Evolutionary conservation across 1,140 invertebrate species (phyloP).

Genomic region (Solenopsis fugax): DNA sequence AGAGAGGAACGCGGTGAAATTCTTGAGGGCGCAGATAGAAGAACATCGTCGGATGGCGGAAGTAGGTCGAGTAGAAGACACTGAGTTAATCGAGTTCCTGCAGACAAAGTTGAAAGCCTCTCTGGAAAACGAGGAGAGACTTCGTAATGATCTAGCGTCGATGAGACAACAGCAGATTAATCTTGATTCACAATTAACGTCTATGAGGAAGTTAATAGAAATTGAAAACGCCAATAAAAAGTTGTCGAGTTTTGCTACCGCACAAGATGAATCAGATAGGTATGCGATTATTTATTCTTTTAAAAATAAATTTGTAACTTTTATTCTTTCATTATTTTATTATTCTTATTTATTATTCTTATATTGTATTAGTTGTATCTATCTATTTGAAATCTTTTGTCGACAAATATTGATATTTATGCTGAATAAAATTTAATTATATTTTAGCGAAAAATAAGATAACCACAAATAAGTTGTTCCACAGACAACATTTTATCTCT

Average conservation of each 20-base stretch:
- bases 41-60: conserved; percentile 77
- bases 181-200: conserved; percentile 77
- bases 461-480: background rate
- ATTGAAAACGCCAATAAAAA: conserved; percentile 63
- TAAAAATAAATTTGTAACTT: background rate
- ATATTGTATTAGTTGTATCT: background rate
- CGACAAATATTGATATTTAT: background rate
- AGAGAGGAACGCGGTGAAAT: conserved; percentile 78
- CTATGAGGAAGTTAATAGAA: conserved; percentile 73
- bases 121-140: conserved; percentile 75
- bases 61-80: conserved; percentile 79
- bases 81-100: conserved; percentile 81
- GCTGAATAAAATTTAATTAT: background rate
- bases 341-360: conserved; percentile 17
- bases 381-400: background rate
- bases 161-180: conserved; percentile 77
- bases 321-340: no score
- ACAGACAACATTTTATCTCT: background rate
- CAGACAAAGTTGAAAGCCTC: conserved; percentile 77
- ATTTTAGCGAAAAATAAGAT: background rate
- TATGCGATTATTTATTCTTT: conserved; percentile 56
- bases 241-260: conserved; percentile 31
- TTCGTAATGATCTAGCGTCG: conserved; percentile 74
- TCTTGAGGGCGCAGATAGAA: conserved; percentile 78
- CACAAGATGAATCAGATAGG: conserved; percentile 76